Evolutionary conservation across 2,113 vertebrate species (phyloP).

Genomic region (Pao palembangensis): DNA sequence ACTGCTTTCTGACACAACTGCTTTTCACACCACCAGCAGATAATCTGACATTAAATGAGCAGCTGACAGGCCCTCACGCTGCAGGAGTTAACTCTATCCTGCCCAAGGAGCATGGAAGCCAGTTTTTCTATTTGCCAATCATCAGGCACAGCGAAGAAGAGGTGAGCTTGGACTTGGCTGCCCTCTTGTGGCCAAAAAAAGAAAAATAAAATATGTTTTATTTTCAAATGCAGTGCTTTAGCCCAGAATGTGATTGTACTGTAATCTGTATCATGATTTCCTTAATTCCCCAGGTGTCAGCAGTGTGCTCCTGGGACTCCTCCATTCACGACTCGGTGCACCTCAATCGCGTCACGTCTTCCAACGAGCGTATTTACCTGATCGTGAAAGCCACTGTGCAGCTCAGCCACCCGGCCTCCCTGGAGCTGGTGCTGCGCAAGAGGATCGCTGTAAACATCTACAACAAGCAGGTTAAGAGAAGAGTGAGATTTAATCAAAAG

Average conservation of each 20-base stretch:
- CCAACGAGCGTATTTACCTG: constrained; percentile 91
- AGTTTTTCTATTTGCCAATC: constrained; percentile 96
- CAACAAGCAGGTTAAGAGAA: constrained; percentile 86
- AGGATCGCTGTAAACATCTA: constrained; percentile 96
- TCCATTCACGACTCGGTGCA: constrained; percentile 95
- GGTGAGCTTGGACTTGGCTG: constrained; percentile 71
- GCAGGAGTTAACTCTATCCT: constrained; percentile 97
- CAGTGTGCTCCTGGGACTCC: constrained; percentile 93
- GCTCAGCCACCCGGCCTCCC: constrained; percentile 92
- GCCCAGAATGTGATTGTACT: not conserved
- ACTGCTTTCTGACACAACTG: constrained; percentile 5
- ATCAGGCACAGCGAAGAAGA: constrained; percentile 92
- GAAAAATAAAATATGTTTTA: not conserved
- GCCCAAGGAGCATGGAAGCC: constrained; percentile 96
- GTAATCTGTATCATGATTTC: not conserved
- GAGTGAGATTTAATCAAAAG: not conserved
- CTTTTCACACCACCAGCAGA: constrained; percentile 77
- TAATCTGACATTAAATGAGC: constrained; percentile 91
- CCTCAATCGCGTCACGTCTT: constrained; percentile 89
- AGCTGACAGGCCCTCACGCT: constrained; percentile 86
- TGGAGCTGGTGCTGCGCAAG: constrained; percentile 94
- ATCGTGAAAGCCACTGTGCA: constrained; percentile 94
- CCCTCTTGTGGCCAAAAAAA: constrained; percentile 46
- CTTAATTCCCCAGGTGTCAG: constrained; percentile 78
- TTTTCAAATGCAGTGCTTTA: not conserved